These are phyloP conservation scores for Ophiodon elongatus DNA, from an alignment of 2,113 vertebrate species.

Conservation along the genomic window DNA sequence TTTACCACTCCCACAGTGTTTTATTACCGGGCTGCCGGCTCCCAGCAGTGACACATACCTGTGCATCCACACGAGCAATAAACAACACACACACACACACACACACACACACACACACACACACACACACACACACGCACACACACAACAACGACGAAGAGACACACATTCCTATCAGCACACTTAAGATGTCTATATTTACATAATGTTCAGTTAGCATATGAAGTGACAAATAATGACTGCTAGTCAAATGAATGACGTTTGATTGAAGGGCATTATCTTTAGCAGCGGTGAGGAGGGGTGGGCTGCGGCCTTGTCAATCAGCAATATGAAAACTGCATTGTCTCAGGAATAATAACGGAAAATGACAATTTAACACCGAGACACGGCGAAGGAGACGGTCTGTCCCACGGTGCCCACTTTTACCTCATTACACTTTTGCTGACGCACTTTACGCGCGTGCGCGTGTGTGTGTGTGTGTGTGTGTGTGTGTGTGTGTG, in stretches of 20 bases:
- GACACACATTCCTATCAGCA: slow-evolving; percentile 14
- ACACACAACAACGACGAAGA: background rate
- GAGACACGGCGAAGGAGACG: background rate
- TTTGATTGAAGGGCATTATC: slow-evolving; percentile 60
- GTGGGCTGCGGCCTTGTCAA: slow-evolving; percentile 53
- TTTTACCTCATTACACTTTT: slow-evolving; percentile 53
- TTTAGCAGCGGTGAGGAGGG: slow-evolving; percentile 39
- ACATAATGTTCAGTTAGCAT: slow-evolving; percentile 46
- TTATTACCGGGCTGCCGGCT: slow-evolving; percentile 57
- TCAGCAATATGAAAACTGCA: slow-evolving; percentile 46
- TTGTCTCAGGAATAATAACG: slow-evolving; percentile 58
- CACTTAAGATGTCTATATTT: slow-evolving; percentile 22
- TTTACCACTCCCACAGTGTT: slow-evolving; percentile 61
- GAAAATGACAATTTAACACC: slow-evolving; percentile 55
- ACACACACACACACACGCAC: slow-evolving; percentile 9
- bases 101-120: slow-evolving; percentile 28
- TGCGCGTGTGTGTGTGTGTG: too few relatives aligned
- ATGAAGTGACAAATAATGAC: slow-evolving; percentile 54
- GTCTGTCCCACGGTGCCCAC: slow-evolving; percentile 31
- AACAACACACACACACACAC: slow-evolving; percentile 29
- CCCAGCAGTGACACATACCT: slow-evolving; percentile 49
- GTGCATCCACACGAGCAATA: slow-evolving; percentile 26
- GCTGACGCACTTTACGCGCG: too few relatives aligned
- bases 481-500: too few relatives aligned
- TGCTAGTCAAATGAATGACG: slow-evolving; percentile 43